Evolutionary conservation across 2,113 vertebrate species (phyloP).

Genomic region (Labeo rohita): DNA sequence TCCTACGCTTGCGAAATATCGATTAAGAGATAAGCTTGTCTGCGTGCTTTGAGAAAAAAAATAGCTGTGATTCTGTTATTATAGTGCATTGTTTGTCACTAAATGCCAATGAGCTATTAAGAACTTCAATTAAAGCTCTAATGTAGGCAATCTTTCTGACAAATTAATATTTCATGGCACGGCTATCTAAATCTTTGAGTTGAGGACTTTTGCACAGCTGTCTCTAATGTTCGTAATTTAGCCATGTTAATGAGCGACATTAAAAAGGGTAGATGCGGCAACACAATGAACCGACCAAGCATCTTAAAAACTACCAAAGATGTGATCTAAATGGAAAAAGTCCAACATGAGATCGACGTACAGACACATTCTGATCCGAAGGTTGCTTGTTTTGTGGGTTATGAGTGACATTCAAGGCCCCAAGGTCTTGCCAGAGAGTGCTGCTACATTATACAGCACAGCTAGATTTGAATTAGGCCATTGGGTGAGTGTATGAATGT

Average conservation of each 20-base stretch:
- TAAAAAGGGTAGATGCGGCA: slow-evolving; percentile 17
- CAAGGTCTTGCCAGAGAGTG: slow-evolving; percentile 52
- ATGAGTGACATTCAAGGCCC: slow-evolving; percentile 61
- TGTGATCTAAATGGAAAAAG: background rate
- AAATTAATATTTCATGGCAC: slow-evolving; percentile 58
- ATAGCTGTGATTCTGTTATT: slow-evolving; percentile 31
- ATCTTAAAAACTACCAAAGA: background rate
- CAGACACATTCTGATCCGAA: background rate
- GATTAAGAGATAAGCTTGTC: slow-evolving; percentile 1
- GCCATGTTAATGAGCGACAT: slow-evolving; percentile 61
- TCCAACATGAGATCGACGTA: background rate
- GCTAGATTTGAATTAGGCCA: slow-evolving; percentile 73
- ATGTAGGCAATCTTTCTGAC: slow-evolving; percentile 57
- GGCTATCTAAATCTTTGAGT: slow-evolving; percentile 48
- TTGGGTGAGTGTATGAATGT: slow-evolving; percentile 70
- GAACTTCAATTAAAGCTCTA: slow-evolving; percentile 63
- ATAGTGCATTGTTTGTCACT: slow-evolving; percentile 30
- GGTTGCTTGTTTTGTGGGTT: slow-evolving; percentile 28
- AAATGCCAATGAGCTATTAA: slow-evolving; percentile 53
- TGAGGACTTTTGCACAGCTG: slow-evolving; percentile 57
- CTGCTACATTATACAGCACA: slow-evolving; percentile 67
- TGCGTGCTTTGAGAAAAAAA: slow-evolving; percentile 3
- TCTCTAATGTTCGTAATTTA: slow-evolving; percentile 57
- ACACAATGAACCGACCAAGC: background rate
- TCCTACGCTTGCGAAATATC: slow-evolving; percentile 22